Percentiles rank a stretch among this genome's conserved stretches.
Evolutionary conservation across 1,140 invertebrate genomes (phyloP).

Genomic region (Choristoneura fumiferana): DNA sequence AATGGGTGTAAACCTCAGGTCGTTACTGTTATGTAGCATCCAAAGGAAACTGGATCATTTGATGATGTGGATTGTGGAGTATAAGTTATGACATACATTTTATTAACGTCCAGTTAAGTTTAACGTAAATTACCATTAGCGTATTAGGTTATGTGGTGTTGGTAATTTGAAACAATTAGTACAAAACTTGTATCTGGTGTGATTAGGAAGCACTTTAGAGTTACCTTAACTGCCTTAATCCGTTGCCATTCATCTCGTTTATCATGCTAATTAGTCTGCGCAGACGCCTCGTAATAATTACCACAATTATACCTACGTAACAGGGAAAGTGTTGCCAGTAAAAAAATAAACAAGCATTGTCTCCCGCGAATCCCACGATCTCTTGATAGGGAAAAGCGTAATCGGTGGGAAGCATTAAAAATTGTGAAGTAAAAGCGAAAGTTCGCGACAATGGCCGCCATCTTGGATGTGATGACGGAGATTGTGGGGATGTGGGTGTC

Average conservation of each 20-base stretch:
- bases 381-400: slow-evolving; percentile 66
- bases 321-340: slow-evolving; percentile 61
- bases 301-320: slow-evolving; percentile 55
- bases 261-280: slow-evolving; percentile 40
- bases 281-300: slow-evolving; percentile 44
- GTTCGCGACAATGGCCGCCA: slow-evolving; percentile 49
- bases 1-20: too few relatives aligned
- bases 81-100: too few relatives aligned
- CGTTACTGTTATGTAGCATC: too few relatives aligned
- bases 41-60: too few relatives aligned
- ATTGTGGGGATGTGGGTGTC: slow-evolving; percentile 20
- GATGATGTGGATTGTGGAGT: too few relatives aligned
- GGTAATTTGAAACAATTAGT: too few relatives aligned
- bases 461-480: slow-evolving; percentile 20
- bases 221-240: slow-evolving; percentile 1
- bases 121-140: too few relatives aligned
- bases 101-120: too few relatives aligned
- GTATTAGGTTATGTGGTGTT: too few relatives aligned
- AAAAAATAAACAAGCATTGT: slow-evolving; percentile 66
- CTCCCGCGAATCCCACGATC: slow-evolving; percentile 57
- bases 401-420: slow-evolving; percentile 53
- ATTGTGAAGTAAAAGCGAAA: slow-evolving; percentile 56
- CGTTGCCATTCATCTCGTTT: neutral
- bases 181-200: too few relatives aligned
- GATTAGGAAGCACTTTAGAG: too few relatives aligned